phyloP scores from a whole-genome alignment of 1,140 invertebrate genomes.

The Drosophila novamexicana region DNA sequence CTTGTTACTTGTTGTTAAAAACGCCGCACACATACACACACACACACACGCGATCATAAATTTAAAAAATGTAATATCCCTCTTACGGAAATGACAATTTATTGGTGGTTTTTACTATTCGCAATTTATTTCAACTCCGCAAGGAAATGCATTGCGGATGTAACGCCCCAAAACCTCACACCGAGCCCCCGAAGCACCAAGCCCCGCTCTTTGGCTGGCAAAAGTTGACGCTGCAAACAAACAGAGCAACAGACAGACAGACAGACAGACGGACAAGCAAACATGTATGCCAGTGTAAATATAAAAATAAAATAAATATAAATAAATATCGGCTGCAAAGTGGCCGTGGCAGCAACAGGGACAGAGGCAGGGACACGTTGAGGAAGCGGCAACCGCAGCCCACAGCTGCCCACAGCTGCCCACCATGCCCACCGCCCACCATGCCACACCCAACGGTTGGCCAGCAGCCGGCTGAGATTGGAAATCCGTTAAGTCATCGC shows the following conservation, averaged over 20 bases:
- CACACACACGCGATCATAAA: slow-evolving; percentile 63
- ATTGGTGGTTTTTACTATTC: slow-evolving; percentile 84
- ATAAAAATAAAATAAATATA: slow-evolving; percentile 83
- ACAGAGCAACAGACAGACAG: slow-evolving; percentile 50
- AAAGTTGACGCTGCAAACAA: slow-evolving; percentile 73
- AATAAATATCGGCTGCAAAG: slow-evolving; percentile 82
- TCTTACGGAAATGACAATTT: slow-evolving; percentile 84
- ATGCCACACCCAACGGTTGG: slow-evolving; percentile 14
- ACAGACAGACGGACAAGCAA: slow-evolving; percentile 47
- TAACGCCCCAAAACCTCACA: slow-evolving; percentile 48
- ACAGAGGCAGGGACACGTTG: not conserved
- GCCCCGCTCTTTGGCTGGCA: slow-evolving; percentile 38
- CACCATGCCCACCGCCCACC: not conserved
- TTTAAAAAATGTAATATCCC: slow-evolving; percentile 83
- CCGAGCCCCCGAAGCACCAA: not conserved
- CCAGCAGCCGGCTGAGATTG: slow-evolving; percentile 64
- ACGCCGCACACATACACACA: slow-evolving; percentile 3
- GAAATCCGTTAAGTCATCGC: slow-evolving; percentile 82
- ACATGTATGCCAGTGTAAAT: slow-evolving; percentile 73
- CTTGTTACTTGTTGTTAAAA: slow-evolving; percentile 46
- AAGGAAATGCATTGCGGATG: slow-evolving; percentile 84
- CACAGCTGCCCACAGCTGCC: slow-evolving; percentile 14
- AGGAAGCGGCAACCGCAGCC: slow-evolving; percentile 14
- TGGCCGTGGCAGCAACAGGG: slow-evolving; percentile 34
- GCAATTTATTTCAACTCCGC: slow-evolving; percentile 84